Conservation (phyloP, 1,140 invertebrate genomes). For the Drosophila simulans region DNA sequence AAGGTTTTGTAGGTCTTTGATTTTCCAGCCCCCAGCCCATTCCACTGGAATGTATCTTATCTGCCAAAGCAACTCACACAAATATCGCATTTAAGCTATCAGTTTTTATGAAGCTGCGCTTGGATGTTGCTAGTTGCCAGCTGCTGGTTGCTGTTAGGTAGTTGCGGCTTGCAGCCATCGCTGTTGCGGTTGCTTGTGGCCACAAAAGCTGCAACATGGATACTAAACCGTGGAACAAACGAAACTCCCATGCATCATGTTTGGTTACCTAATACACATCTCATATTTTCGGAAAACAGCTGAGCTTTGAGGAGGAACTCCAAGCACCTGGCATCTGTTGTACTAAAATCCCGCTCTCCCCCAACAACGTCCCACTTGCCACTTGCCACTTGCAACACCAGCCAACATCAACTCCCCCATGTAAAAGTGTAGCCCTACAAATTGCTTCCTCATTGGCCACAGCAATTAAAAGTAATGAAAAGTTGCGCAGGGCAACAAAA, state of each 20-base stretch:
- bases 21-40: slow-evolving; percentile 6
- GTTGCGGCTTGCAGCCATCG: slow-evolving; percentile 18
- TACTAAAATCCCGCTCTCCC: neutral
- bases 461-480: slow-evolving; percentile 81
- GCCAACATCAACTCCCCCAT: neutral
- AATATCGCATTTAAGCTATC: slow-evolving; percentile 58
- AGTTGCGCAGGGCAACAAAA: slow-evolving; percentile 59
- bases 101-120: slow-evolving; percentile 19
- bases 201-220: slow-evolving; percentile 31
- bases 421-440: slow-evolving; percentile 63
- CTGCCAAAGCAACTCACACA: slow-evolving; percentile 47
- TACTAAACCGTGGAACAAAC: slow-evolving; percentile 21
- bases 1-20: neutral
- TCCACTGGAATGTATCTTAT: slow-evolving; percentile 11
- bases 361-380: slow-evolving; percentile 54
- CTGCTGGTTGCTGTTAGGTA: slow-evolving; percentile 11
- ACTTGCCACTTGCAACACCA: slow-evolving; percentile 32
- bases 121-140: slow-evolving; percentile 28
- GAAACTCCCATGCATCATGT: slow-evolving; percentile 61
- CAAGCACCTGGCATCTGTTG: slow-evolving; percentile 30
- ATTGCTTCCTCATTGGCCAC: slow-evolving; percentile 81
- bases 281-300: slow-evolving; percentile 33
- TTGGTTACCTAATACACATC: slow-evolving; percentile 67
- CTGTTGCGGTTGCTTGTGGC: slow-evolving; percentile 42
- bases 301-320: slow-evolving; percentile 1